These are phyloP conservation scores for Nanorana parkeri DNA, from an alignment of 2,113 vertebrate species.

Conservation along the genomic window DNA sequence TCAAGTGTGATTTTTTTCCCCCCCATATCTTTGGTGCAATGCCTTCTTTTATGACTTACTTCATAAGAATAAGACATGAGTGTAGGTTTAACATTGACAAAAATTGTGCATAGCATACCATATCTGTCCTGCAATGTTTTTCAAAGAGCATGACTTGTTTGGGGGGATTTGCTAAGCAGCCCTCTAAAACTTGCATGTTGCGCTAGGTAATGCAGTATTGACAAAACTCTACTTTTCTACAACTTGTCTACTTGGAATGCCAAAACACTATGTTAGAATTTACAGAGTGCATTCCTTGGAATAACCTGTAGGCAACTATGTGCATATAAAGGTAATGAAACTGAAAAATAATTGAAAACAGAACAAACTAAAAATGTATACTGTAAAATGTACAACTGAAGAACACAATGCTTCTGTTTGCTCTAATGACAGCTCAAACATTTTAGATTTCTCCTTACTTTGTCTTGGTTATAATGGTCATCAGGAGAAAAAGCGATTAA, in stretches of 20 bases:
- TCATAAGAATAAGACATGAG: constrained; percentile 58
- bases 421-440: no score
- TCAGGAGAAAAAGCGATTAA: no score
- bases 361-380: background rate
- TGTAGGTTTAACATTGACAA: constrained; percentile 44
- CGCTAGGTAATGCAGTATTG: constrained; percentile 34
- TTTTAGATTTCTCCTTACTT: no score
- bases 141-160: constrained; percentile 51
- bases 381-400: background rate
- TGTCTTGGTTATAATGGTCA: no score
- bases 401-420: no score
- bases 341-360: background rate
- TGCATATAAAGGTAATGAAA: no score
- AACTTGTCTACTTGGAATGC: constrained; percentile 22
- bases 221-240: background rate
- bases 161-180: constrained; percentile 22
- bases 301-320: background rate
- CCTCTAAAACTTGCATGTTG: constrained; percentile 40
- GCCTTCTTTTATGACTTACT: constrained; percentile 40
- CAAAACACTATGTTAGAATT: background rate
- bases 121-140: constrained; percentile 9
- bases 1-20: constrained; percentile 31
- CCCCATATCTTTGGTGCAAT: constrained; percentile 20
- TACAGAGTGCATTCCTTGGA: background rate
- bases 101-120: constrained; percentile 44